Evolutionary conservation across 92 coral and sea anemone genomes (phyloP).

Genomic region (Umimayanthus kanabou): DNA sequence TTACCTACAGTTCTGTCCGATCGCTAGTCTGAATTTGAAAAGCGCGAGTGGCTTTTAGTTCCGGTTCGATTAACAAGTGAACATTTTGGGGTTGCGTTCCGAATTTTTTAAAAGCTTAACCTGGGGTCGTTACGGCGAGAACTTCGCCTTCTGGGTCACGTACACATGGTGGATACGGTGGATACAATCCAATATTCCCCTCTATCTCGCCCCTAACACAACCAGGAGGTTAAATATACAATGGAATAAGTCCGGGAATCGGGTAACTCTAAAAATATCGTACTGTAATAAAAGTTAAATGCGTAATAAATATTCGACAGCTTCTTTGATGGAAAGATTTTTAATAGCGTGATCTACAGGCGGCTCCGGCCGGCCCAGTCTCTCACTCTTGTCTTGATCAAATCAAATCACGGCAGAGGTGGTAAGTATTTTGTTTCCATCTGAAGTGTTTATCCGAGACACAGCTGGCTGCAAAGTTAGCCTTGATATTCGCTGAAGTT

Average conservation of each 20-base stretch:
- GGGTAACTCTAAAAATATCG: not conserved
- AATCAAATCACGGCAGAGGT: not conserved
- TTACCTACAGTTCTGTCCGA: not conserved
- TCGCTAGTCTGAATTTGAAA: not conserved
- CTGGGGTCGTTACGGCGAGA: not conserved
- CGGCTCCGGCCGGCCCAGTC: not conserved
- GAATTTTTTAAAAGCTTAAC: not conserved
- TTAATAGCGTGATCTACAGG: not conserved
- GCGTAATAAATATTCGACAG: not conserved
- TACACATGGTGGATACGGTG: not conserved
- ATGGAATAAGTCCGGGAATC: not conserved
- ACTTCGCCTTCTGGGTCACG: conserved; percentile 4
- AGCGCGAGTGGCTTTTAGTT: conserved; percentile 10
- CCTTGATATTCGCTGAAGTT: conserved; percentile 3
- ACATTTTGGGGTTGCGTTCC: not conserved
- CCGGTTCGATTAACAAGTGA: not conserved
- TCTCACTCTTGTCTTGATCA: not conserved
- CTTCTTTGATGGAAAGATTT: not conserved
- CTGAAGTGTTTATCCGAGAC: conserved; percentile 2
- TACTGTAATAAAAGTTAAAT: not conserved
- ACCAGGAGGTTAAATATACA: too few relatives aligned
- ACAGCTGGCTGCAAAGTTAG: conserved; percentile 2
- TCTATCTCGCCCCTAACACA: not conserved
- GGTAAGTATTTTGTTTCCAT: conserved; percentile 14
- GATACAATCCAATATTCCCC: not conserved